Evolutionary conservation across 1,140 invertebrate genomes (phyloP).

Genomic region (Ostrea denselamellosa): DNA sequence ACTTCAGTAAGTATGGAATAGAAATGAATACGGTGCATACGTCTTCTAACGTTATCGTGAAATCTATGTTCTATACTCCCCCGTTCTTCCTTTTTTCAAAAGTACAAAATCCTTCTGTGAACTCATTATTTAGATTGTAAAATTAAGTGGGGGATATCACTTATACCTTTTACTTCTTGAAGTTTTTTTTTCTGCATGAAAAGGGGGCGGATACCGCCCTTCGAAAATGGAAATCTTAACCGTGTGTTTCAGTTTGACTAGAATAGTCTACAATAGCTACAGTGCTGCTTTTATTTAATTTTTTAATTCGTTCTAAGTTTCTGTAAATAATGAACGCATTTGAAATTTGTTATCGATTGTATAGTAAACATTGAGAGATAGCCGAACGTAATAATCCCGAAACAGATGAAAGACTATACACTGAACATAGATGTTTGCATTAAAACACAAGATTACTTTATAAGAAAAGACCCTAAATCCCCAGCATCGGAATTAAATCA

Average conservation of each 20-base stretch:
- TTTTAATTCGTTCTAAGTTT: conserved; percentile 37
- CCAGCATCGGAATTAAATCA: conserved; percentile 5
- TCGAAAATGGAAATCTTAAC: conserved; percentile 36
- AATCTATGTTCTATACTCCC: conserved; percentile 9
- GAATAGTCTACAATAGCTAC: conserved; percentile 7
- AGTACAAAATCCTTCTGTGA: conserved; percentile 11
- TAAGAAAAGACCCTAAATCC: conserved; percentile 9
- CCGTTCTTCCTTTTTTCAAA: not conserved
- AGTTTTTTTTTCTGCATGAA: conserved; percentile 22
- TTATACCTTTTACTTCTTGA: conserved; percentile 21
- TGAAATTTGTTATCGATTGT: conserved; percentile 9
- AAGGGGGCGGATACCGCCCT: conserved; percentile 20
- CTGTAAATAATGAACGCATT: conserved; percentile 25
- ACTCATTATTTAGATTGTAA: conserved; percentile 33
- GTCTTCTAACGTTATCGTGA: not conserved
- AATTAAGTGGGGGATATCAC: conserved; percentile 35
- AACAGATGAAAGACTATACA: not conserved
- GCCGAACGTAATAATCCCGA: conserved; percentile 2
- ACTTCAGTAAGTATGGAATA: not conserved
- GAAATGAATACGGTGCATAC: not conserved
- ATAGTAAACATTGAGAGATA: conserved; percentile 16
- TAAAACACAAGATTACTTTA: conserved; percentile 30
- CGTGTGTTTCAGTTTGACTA: conserved; percentile 30
- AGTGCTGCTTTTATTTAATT: conserved; percentile 26
- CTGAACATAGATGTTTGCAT: conserved; percentile 9